Evolutionary conservation across 2,888 invertebrate species (phyloP), one percentile per base, ranked within the genome.

Genomic region (Cactoblastis cactorum): DNA sequence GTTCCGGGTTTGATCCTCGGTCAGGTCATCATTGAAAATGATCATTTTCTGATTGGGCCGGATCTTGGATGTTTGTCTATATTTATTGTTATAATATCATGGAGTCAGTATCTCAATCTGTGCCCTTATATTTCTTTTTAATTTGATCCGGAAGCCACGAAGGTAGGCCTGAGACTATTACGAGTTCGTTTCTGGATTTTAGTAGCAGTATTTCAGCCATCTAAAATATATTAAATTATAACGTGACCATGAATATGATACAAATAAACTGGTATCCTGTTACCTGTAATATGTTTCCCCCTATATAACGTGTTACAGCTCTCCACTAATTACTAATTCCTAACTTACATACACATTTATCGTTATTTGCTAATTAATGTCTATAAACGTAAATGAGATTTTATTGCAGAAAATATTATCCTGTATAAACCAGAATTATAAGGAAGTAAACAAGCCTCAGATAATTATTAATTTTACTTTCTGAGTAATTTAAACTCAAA

Each of bases 361-460:
- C 37, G 9, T 28, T 15, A 28, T 43, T 14, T 12, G 28, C 22
- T 28, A 43, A 43, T 43, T 28, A 43, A 43, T 43, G 15, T 2
- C 14, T 15, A n/a, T 22, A 24, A 24, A 28, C 43, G 15, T 43
- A 28, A 43, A 43, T 43, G 43, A 1, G 1, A 11, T 47, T 19
- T 47, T 47, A 47, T 47, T 34, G 43, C 34, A 24, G 22, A 35
- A 35, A 19, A 45, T 45, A 47, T 47, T 35, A 14, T 15, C 37
- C 19, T 15, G 24, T 47, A 19, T n/a, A 14, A 47, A 47, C 47
- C 37, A 15, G 47, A 37, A 47, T 37, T 19, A 47, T 35, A 24
- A 28, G 47, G 37, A 47, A 33, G 19, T 46, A 14, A 47, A 46
- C 34, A 37, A 24, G 37, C 37, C 24, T 28, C 19, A 37, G 47